These are phyloP conservation scores for Micromussa lordhowensis DNA, from an alignment of 92 coral and sea anemone species.

Conservation along the genomic window DNA sequence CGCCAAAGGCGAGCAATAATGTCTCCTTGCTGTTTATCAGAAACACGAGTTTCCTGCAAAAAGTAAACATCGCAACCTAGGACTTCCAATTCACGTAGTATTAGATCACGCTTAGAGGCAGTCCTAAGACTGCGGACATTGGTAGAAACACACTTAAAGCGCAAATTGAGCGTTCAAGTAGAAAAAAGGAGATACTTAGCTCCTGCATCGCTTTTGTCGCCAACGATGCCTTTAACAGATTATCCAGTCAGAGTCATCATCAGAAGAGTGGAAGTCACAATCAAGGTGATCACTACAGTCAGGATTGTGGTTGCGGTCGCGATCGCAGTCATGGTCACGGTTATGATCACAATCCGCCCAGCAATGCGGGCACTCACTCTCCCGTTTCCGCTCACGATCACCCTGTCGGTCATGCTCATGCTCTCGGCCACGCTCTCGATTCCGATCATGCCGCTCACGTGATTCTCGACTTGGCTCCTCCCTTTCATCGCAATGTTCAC, in stretches of 20 bases:
- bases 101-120: too few relatives aligned
- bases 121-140: not conserved
- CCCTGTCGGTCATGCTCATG: too few relatives aligned
- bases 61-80: not conserved
- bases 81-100: not conserved
- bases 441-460: not conserved
- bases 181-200: too few relatives aligned
- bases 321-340: not conserved
- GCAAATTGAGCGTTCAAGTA: not conserved
- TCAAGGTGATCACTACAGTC: too few relatives aligned
- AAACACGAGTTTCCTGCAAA: slow-evolving; percentile 12
- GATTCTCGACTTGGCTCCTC: too few relatives aligned
- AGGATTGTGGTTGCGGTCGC: too few relatives aligned
- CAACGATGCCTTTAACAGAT: not conserved
- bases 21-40: not conserved
- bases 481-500: not conserved
- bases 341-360: not conserved
- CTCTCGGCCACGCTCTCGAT: not conserved
- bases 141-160: not conserved
- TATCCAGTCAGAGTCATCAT: not conserved
- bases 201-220: not conserved
- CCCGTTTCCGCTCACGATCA: not conserved
- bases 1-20: not conserved
- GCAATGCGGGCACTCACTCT: too few relatives aligned
- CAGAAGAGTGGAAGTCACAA: not conserved